These are phyloP conservation scores for Herpetotheres cachinnans DNA, from an alignment of 2,113 vertebrate species.

Conservation along the genomic window DNA sequence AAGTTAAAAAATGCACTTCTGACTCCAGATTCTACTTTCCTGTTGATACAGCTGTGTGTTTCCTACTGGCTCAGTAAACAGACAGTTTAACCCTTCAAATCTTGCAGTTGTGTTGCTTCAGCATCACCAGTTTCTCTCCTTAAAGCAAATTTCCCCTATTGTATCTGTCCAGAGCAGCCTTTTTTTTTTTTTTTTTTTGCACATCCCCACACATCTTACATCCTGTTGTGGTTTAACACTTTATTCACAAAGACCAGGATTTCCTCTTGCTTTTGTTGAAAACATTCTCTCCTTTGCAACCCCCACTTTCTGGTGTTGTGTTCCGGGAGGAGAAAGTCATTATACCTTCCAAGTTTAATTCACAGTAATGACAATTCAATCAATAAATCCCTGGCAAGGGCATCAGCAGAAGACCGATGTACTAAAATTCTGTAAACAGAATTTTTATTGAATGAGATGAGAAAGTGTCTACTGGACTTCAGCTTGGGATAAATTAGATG, in stretches of 20 bases:
- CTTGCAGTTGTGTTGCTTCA: neutral
- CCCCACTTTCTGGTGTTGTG: neutral
- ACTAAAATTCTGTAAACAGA: neutral
- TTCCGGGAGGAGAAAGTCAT: neutral
- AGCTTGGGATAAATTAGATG: neutral
- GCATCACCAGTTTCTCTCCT: neutral
- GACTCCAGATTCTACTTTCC: neutral
- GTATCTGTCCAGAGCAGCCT: neutral
- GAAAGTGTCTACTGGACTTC: neutral
- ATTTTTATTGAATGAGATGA: neutral
- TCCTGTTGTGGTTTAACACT: neutral
- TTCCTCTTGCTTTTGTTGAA: neutral
- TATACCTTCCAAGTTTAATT: neutral
- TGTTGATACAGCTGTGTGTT: slow-evolving; percentile 60
- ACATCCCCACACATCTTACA: neutral
- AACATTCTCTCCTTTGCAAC: neutral
- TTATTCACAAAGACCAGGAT: neutral
- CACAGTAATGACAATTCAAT: neutral
- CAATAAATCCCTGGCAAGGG: neutral
- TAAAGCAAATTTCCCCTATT: neutral
- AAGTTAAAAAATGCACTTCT: neutral
- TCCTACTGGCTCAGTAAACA: neutral
- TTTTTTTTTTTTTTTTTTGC: neutral
- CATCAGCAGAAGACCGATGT: neutral
- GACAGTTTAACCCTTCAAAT: neutral